These are phyloP conservation scores for Macropis europaea DNA, from an alignment of 2,888 invertebrate genomes.

Conservation along the genomic window DNA sequence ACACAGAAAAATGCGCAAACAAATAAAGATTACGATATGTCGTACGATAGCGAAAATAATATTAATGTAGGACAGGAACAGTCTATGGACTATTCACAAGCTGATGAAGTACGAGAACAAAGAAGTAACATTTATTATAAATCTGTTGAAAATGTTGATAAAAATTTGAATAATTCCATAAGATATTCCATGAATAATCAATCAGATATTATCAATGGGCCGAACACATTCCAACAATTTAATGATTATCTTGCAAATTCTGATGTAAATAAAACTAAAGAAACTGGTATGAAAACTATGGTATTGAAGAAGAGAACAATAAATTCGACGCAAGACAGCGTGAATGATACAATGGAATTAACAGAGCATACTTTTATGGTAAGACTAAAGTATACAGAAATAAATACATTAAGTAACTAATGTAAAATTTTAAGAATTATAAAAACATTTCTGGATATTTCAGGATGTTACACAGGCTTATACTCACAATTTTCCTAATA, in stretches of 20 bases:
- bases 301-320: background rate
- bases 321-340: background rate
- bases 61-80: conserved; percentile 37
- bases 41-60: conserved; percentile 63
- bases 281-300: background rate
- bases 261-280: background rate
- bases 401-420: background rate
- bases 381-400: background rate
- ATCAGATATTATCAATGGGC: background rate
- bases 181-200: background rate
- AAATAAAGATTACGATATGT: conserved; percentile 68
- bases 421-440: background rate
- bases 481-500: background rate
- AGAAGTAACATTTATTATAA: conserved; percentile 57
- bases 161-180: background rate
- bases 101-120: conserved; percentile 67
- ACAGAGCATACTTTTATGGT: background rate
- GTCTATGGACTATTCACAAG: conserved; percentile 48
- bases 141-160: background rate
- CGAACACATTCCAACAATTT: background rate
- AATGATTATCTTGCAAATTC: background rate
- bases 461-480: conserved; percentile 10
- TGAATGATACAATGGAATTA: background rate
- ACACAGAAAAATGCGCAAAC: conserved; percentile 38
- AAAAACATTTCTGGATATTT: background rate